Evolutionary conservation across 2,797 vertebrate species (phyloP).

Genomic region (Lithobates pipiens): DNA sequence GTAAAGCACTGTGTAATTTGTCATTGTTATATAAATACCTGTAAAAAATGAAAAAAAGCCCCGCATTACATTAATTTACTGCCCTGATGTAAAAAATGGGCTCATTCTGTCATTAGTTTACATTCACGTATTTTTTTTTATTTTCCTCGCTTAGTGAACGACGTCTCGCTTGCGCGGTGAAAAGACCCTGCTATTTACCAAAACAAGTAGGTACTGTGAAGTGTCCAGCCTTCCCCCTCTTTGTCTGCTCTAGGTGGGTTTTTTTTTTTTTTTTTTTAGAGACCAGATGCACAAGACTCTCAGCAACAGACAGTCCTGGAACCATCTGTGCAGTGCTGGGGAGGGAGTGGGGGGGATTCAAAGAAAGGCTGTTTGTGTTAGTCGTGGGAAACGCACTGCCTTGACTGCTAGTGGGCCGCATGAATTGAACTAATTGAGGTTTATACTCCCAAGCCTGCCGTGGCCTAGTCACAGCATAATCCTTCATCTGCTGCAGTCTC

Average conservation of each 20-base stretch:
- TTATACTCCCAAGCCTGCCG: constrained; percentile 35
- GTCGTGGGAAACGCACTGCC: constrained; percentile 84
- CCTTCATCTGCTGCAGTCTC: constrained; percentile 66
- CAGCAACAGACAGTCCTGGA: constrained; percentile 73
- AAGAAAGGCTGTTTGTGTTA: constrained; percentile 79
- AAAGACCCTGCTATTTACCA: constrained; percentile 71
- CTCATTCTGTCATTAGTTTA: constrained; percentile 40
- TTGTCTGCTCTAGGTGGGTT: constrained; percentile 76
- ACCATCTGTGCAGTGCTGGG: constrained; percentile 78
- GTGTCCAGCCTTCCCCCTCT: constrained; percentile 68
- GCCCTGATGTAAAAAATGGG: background rate
- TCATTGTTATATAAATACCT: no score
- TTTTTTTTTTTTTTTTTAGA: constrained; percentile 65
- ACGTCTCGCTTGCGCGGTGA: constrained; percentile 62
- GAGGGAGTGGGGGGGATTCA: constrained; percentile 70
- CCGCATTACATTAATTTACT: background rate
- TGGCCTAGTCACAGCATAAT: constrained; percentile 43
- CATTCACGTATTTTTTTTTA: constrained; percentile 67
- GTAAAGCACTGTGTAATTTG: no score
- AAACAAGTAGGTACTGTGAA: constrained; percentile 75
- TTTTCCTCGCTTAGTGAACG: constrained; percentile 68
- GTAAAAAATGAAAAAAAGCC: no score
- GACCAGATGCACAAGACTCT: constrained; percentile 77
- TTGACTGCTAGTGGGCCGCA: constrained; percentile 73
- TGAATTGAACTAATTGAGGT: constrained; percentile 88